These are phyloP conservation scores for Phyllostomus discolor DNA, from an alignment of 2,113 vertebrate genomes.

Conservation along the genomic window DNA sequence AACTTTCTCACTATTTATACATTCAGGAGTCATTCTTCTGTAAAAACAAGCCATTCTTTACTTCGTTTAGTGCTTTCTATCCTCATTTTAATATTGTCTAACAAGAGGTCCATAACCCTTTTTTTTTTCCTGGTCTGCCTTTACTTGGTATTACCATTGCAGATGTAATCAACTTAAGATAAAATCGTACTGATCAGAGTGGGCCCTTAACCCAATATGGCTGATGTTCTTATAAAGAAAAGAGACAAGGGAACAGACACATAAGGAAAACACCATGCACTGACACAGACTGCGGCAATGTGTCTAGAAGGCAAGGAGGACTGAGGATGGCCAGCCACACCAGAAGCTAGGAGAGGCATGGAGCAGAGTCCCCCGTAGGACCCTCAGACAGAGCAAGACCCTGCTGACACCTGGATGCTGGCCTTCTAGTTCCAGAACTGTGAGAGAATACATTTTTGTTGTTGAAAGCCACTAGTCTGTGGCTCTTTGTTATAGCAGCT, in stretches of 20 bases:
- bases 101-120: background rate
- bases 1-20: background rate
- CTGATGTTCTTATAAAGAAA: background rate
- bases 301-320: background rate
- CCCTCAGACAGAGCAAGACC: background rate
- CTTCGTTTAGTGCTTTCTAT: background rate
- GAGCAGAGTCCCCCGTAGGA: too few species aligned
- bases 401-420: background rate
- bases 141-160: background rate
- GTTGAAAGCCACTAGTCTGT: background rate
- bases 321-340: background rate
- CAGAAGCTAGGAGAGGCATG: background rate
- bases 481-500: background rate
- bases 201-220: background rate
- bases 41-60: background rate
- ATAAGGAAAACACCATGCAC: background rate
- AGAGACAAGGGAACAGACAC: background rate
- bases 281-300: background rate
- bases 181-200: background rate
- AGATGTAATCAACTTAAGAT: background rate
- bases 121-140: background rate
- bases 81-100: background rate
- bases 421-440: background rate
- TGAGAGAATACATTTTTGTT: background rate
- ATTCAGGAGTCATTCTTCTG: background rate